These are phyloP conservation scores for Labroides dimidiatus DNA, from an alignment of 2,797 vertebrate genomes.

Conservation along the genomic window DNA sequence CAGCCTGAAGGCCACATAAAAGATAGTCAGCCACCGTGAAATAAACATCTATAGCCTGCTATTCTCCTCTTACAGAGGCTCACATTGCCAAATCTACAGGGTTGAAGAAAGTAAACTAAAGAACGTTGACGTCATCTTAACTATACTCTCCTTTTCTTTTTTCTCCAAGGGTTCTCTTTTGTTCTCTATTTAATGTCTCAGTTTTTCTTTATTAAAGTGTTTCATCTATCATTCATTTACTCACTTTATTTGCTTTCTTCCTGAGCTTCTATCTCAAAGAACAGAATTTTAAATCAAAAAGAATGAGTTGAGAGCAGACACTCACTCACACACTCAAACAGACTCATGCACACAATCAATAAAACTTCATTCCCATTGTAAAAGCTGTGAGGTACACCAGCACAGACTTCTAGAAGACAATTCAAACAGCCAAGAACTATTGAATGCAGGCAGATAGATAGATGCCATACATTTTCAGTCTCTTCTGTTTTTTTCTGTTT, in stretches of 20 bases:
- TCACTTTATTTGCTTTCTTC: conserved; percentile 21
- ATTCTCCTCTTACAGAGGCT: neutral
- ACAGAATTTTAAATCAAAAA: conserved; percentile 37
- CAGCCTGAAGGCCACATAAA: conserved; percentile 35
- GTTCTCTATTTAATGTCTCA: neutral
- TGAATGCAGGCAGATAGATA: neutral
- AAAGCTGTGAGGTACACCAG: conserved; percentile 6
- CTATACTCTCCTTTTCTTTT: neutral
- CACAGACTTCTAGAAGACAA: neutral
- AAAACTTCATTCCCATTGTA: conserved; percentile 26
- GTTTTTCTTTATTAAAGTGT: conserved; percentile 5
- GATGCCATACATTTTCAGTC: neutral
- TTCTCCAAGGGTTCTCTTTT: neutral
- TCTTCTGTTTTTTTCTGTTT: neutral
- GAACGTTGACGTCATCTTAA: neutral
- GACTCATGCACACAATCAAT: conserved; percentile 36
- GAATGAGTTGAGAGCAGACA: conserved; percentile 12
- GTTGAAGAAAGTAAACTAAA: neutral
- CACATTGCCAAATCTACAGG: conserved; percentile 7
- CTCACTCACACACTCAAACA: neutral
- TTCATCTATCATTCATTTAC: conserved; percentile 26
- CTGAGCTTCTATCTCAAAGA: conserved; percentile 6
- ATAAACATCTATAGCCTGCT: conserved; percentile 13
- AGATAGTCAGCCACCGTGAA: conserved; percentile 7
- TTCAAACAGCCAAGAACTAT: conserved; percentile 13